A percentile compares a stretch with the other conserved stretches of the same genome.
phyloP scores from a whole-genome alignment of 53 echinoderm and acorn worm species.

The Crossaster papposus region DNA sequence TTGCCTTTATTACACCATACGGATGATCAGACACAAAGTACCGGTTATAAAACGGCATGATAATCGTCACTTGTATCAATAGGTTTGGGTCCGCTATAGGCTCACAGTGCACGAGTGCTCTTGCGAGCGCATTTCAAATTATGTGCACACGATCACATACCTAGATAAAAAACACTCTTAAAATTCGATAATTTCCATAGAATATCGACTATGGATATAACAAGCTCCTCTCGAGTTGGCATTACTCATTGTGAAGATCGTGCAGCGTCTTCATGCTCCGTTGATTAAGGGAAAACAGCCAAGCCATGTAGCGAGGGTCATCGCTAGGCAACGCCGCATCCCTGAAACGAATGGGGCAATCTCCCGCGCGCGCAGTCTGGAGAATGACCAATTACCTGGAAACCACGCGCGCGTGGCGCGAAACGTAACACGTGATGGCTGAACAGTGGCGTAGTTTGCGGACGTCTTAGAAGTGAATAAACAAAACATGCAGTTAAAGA shows the following conservation, averaged over 20 bases:
- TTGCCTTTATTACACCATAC: too few relatives aligned
- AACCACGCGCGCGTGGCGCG: neutral
- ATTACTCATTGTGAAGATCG: neutral
- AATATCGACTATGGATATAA: neutral
- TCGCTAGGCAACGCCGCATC: conserved; percentile 31
- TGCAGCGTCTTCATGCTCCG: conserved; percentile 1
- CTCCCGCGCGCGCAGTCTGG: neutral
- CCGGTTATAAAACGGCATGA: too few relatives aligned
- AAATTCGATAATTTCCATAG: too few relatives aligned
- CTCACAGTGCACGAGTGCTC: too few relatives aligned
- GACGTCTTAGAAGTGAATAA: too few relatives aligned
- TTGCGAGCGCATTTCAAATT: too few relatives aligned
- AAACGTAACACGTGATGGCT: neutral
- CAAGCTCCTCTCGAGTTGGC: neutral
- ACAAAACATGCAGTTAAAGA: too few relatives aligned
- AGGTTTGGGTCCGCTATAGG: too few relatives aligned
- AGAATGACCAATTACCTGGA: conserved; percentile 4
- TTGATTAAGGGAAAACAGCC: neutral
- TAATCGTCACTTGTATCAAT: too few relatives aligned
- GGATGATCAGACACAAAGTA: too few relatives aligned
- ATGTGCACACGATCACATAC: too few relatives aligned
- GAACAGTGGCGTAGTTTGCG: neutral
- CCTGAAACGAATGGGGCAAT: neutral
- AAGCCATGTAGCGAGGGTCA: neutral
- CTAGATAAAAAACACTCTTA: too few relatives aligned